These are phyloP conservation scores for Bothrops jararaca DNA, from an alignment of 2,113 vertebrate species.

Conservation along the genomic window DNA sequence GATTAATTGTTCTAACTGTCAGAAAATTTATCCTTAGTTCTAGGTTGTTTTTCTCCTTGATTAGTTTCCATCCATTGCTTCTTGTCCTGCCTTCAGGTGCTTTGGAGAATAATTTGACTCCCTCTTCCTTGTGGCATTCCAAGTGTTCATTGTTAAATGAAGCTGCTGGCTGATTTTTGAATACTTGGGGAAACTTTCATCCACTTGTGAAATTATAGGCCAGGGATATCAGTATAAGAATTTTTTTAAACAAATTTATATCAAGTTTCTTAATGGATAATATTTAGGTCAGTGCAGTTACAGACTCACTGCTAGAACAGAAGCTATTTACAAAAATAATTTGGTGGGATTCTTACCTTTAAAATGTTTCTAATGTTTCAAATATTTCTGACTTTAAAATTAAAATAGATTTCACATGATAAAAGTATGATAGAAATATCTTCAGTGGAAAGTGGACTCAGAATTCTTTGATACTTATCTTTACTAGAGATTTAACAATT, in stretches of 20 bases:
- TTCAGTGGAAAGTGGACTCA: background rate
- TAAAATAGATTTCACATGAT: background rate
- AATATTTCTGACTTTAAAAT: background rate
- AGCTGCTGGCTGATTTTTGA: background rate
- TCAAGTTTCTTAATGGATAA: background rate
- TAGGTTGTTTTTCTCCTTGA: no score
- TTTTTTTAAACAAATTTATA: background rate
- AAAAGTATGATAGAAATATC: background rate
- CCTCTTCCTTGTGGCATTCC: no score
- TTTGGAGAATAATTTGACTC: no score
- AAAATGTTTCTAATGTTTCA: background rate
- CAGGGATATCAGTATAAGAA: background rate
- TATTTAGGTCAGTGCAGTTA: background rate
- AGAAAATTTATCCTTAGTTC: no score
- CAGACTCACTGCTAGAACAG: background rate
- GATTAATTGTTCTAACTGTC: no score
- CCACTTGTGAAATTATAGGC: background rate
- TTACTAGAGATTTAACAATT: background rate
- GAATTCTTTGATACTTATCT: background rate
- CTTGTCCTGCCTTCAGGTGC: no score
- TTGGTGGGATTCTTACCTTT: background rate
- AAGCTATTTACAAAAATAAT: background rate
- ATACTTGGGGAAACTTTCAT: background rate
- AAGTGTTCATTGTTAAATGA: background rate
- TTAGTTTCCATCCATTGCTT: no score